phyloP scores from a whole-genome alignment of 2,888 invertebrate genomes.

The Agrilus mali region DNA sequence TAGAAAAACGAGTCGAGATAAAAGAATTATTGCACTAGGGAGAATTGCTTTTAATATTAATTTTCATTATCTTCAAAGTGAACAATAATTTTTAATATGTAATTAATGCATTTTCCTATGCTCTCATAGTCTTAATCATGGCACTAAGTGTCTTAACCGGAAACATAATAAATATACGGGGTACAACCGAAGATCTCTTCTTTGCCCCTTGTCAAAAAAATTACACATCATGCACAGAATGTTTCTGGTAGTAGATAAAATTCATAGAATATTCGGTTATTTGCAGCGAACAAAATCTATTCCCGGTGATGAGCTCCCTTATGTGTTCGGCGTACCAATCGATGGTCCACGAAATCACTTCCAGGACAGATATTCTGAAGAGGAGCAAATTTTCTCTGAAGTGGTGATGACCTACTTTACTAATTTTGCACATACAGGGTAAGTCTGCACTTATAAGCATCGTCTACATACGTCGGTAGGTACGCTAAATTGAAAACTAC shows the following conservation, averaged over 20 bases:
- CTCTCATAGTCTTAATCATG: too few species aligned
- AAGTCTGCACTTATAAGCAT: constrained; percentile 25
- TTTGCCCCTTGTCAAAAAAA: too few species aligned
- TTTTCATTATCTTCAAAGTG: background rate
- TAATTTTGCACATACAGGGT: constrained; percentile 86
- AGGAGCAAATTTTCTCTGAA: constrained; percentile 72
- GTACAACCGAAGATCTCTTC: too few species aligned
- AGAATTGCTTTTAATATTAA: background rate
- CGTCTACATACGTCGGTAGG: too few species aligned
- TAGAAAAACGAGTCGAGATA: background rate
- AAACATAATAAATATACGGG: too few species aligned
- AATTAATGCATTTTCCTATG: too few species aligned
- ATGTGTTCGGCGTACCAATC: constrained; percentile 76
- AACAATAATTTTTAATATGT: background rate
- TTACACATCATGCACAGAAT: too few species aligned
- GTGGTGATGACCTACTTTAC: constrained; percentile 81
- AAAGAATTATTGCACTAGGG: background rate
- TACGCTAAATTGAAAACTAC: too few species aligned
- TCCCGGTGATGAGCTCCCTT: constrained; percentile 78
- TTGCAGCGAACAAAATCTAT: constrained; percentile 59
- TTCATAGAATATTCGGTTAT: constrained; percentile 8
- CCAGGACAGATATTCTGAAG: constrained; percentile 57
- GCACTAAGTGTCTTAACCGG: too few species aligned
- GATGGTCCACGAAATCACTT: constrained; percentile 53
- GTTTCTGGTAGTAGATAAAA: constrained; percentile 6